Percentiles rank a stretch among this genome's conserved stretches.
These are phyloP conservation scores for Spilarctia lutea DNA, from an alignment of 2,888 invertebrate genomes.

Conservation along the genomic window DNA sequence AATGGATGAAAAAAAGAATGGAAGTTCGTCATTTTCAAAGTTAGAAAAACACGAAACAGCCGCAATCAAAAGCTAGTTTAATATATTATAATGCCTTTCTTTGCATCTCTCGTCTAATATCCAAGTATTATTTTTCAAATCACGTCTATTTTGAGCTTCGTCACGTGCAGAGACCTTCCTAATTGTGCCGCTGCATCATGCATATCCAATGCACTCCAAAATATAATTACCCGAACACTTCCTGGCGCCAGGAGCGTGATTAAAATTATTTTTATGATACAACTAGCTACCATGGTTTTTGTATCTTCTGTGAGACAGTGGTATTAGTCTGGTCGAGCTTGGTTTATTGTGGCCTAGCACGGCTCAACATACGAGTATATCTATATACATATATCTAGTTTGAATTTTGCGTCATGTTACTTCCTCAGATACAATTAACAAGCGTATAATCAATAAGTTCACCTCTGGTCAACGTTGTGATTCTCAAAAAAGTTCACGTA, in stretches of 20 bases:
- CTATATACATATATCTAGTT: no score
- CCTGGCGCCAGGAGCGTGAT: slow-evolving; percentile 42
- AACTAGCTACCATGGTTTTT: background rate
- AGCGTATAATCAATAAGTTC: background rate
- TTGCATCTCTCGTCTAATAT: background rate
- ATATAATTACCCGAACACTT: slow-evolving; percentile 29
- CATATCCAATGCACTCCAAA: slow-evolving; percentile 59
- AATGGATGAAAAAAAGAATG: no score
- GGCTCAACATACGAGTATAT: no score
- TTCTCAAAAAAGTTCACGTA: background rate
- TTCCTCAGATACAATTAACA: background rate
- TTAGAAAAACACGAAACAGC: no score
- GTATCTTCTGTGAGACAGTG: background rate
- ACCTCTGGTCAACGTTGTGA: background rate
- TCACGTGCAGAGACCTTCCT: slow-evolving; percentile 61
- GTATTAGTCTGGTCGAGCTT: background rate
- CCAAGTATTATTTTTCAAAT: slow-evolving; percentile 49
- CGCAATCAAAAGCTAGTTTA: background rate
- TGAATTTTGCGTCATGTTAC: background rate
- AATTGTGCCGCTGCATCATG: slow-evolving; percentile 65
- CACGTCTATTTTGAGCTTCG: slow-evolving; percentile 54
- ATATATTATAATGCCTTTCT: background rate
- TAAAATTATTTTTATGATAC: slow-evolving; percentile 1
- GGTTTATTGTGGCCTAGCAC: no score
- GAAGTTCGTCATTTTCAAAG: no score